Conservation (phyloP, 2,888 invertebrate species). For the Orgyia antiqua region DNA sequence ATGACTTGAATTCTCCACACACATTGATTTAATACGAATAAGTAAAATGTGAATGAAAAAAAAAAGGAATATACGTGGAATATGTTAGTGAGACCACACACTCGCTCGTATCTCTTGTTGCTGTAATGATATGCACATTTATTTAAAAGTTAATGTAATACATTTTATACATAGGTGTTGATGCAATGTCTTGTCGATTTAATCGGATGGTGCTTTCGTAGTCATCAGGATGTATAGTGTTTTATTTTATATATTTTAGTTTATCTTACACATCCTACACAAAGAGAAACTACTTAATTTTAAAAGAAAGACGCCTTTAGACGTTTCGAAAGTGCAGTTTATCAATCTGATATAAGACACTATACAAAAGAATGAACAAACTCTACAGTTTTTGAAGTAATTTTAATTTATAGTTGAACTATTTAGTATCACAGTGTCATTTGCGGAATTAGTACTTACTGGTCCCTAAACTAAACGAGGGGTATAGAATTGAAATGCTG, state of each 20-base stretch:
- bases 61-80: slow-evolving; percentile 41
- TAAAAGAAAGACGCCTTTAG: no score
- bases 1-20: slow-evolving; percentile 60
- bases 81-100: slow-evolving; percentile 67
- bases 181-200: slow-evolving; percentile 23
- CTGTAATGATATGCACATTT: slow-evolving; percentile 75
- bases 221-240: background rate
- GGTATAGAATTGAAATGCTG: no score
- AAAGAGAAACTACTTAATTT: no score
- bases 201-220: slow-evolving; percentile 16
- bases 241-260: background rate
- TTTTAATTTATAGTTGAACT: no score
- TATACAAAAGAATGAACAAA: no score
- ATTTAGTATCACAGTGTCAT: no score
- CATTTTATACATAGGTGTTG: slow-evolving; percentile 33
- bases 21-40: slow-evolving; percentile 57
- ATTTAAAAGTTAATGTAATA: slow-evolving; percentile 53
- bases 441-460: no score
- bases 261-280: no score
- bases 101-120: slow-evolving; percentile 52
- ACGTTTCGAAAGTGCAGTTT: no score
- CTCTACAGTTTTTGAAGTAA: no score
- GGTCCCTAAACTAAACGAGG: no score
- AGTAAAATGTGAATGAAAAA: slow-evolving; percentile 42
- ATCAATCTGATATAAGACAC: no score